Base-by-base conservation (phyloP, 2,113 vertebrate genomes). In the Eulemur rufifrons region DNA sequence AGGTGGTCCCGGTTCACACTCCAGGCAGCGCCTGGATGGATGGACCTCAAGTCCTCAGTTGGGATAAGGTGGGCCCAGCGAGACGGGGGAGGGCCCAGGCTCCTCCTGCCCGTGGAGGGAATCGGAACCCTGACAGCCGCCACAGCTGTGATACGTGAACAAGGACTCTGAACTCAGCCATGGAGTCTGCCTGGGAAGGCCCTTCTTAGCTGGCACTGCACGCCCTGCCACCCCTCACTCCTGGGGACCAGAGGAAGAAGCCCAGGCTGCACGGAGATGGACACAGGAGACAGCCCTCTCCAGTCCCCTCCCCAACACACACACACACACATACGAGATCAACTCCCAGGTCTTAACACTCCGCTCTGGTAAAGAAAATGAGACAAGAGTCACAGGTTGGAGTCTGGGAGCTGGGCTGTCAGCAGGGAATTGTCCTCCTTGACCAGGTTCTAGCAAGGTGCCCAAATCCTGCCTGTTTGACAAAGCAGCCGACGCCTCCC, bases 401-500 rank as follows among this genome's bases (percentile, higher is more conserved):
- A 47, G 50, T 17, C 45, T 10, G 4, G 32, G 42, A 45, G 78
- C 71, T 17, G 8, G 66, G 64, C 39, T 17, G 6, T 12, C 8
- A 8, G 1, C 8, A 18, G 69, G 52, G 37, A n/a, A 78, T 50
- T 54, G 39, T 9, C 21, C 34, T 47, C 27, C n/a, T 7, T 4
- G 2, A 8, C 12, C 42, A 34, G 15, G 21, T 39, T 68, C 73
- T 66, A 20, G 32, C 9, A 45, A 91, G 63, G 23, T 23, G 27
- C 56, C 95, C 32, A 42, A 21, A 2, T 27, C 21, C 14, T 2
- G 15, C 32, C 34, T 11, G 3, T 29, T 21, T 29, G 42, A 32
- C 0, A 0, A 20, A 5, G 21, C 6, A 32, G 12, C 17, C 0
- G 0, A 71, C 0, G 0, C 17, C 80, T 50, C 64, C 73, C 64